phyloP scores from a whole-genome alignment of 2,888 invertebrate species.

The Scaptodrosophila latifasciaeformis region DNA sequence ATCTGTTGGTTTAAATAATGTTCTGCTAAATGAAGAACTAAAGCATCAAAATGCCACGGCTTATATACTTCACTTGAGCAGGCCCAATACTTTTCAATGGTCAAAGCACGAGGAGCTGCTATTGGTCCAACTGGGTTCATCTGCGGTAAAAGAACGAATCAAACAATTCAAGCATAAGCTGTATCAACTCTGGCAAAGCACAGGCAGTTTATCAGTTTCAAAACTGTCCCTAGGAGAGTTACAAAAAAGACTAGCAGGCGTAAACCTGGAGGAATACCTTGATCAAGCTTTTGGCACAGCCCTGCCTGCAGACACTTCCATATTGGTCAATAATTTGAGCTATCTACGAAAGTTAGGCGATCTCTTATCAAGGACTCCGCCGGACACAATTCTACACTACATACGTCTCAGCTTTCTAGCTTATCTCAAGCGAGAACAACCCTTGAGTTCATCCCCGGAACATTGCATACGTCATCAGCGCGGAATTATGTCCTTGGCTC shows the following conservation, averaged over 20 bases:
- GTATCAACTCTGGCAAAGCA: neutral
- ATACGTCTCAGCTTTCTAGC: conserved; percentile 35
- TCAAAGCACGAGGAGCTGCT: conserved; percentile 8
- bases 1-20: conserved; percentile 30
- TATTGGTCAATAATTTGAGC: conserved; percentile 30
- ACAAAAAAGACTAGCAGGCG: conserved; percentile 11
- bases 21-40: conserved; percentile 30
- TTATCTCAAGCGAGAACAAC: conserved; percentile 29
- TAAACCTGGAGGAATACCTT: conserved; percentile 25
- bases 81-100: conserved; percentile 11
- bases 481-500: conserved; percentile 34
- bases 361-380: conserved; percentile 21
- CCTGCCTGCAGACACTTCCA: conserved; percentile 12
- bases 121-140: neutral
- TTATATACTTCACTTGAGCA: conserved; percentile 21
- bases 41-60: conserved; percentile 36
- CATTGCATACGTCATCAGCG: conserved; percentile 20
- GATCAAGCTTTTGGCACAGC: conserved; percentile 9
- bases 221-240: conserved; percentile 33
- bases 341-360: conserved; percentile 27
- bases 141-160: conserved; percentile 15
- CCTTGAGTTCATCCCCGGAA: conserved; percentile 4
- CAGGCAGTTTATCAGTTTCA: conserved; percentile 4
- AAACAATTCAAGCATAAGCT: conserved; percentile 15
- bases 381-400: conserved; percentile 20